Conservation (phyloP, 2,888 invertebrate genomes). For the Microctonus brassicae region DNA sequence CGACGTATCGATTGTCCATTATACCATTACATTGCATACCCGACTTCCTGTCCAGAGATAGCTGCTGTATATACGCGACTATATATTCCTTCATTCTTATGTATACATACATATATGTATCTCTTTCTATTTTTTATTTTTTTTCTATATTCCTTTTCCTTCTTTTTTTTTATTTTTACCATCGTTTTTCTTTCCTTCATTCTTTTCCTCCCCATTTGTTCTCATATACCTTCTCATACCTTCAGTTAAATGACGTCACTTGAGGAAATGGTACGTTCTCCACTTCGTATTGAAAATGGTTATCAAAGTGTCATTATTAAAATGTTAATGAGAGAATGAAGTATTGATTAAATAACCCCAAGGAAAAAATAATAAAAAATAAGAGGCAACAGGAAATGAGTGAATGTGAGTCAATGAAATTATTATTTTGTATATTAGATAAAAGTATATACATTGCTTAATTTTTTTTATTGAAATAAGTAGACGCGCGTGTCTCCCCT, state of each 20-base stretch:
- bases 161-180: too few relatives aligned
- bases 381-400: too few relatives aligned
- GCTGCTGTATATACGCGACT: not conserved
- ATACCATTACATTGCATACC: conserved; percentile 33
- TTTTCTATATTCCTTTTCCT: conserved; percentile 10
- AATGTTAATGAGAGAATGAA: conserved; percentile 11
- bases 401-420: not conserved
- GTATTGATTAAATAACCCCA: not conserved
- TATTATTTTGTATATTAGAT: not conserved
- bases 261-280: conserved; percentile 36
- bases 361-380: not conserved
- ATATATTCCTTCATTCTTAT: not conserved
- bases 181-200: too few relatives aligned
- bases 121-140: not conserved
- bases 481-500: too few relatives aligned
- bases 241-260: conserved; percentile 38
- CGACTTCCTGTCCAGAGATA: conserved; percentile 26
- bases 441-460: not conserved
- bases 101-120: not conserved
- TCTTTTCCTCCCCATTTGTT: conserved; percentile 16
- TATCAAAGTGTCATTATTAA: conserved; percentile 4
- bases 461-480: too few relatives aligned
- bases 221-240: too few relatives aligned
- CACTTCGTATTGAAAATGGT: conserved; percentile 25
- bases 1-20: conserved; percentile 47